Conservation (phyloP, 2,113 vertebrate genomes). For the Notarius lentiginosus region DNA sequence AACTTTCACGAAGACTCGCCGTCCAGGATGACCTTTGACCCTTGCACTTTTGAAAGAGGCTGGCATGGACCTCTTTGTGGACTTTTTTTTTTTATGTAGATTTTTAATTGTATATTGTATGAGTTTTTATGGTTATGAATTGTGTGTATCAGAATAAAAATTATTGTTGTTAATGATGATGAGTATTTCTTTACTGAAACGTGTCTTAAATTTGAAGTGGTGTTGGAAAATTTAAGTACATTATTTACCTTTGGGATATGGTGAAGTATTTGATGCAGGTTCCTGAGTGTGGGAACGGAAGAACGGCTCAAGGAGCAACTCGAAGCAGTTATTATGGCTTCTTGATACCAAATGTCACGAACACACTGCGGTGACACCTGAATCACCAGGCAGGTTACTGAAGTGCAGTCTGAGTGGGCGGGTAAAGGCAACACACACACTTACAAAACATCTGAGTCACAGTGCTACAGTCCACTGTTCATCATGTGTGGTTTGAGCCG, state of each 20-base stretch:
- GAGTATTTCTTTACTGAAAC: too few species aligned
- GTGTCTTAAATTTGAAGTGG: background rate
- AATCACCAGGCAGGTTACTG: slow-evolving; percentile 9
- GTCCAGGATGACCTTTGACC: slow-evolving; percentile 2
- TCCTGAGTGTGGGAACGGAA: background rate
- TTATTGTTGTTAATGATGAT: background rate
- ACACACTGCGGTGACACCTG: slow-evolving; percentile 14
- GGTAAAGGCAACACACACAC: background rate
- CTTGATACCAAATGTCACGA: slow-evolving; percentile 10
- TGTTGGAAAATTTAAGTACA: background rate
- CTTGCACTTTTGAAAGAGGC: background rate
- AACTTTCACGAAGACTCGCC: background rate
- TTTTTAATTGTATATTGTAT: background rate
- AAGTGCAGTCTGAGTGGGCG: background rate
- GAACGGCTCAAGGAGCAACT: background rate
- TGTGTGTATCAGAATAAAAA: background rate
- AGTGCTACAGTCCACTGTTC: background rate
- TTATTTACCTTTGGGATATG: background rate
- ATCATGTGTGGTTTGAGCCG: slow-evolving; percentile 4
- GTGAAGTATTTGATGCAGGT: background rate
- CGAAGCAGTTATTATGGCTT: background rate
- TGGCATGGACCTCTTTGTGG: background rate
- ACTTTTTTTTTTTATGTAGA: background rate
- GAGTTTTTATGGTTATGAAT: background rate
- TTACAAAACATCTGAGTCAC: slow-evolving; percentile 5